phyloP scores from a whole-genome alignment of 1,140 invertebrate genomes.

The honey bee (Apis mellifera) region Amel_HAv3.1 CM009931.2:2090501-2091000 shows the following conservation, averaged over 20 bases:
- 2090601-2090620: background rate
- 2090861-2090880: background rate
- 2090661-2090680: background rate
- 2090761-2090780: background rate
- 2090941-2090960: conserved; percentile 90
- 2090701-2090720: background rate
- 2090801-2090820: background rate
- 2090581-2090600: background rate
- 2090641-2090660: background rate
- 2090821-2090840: background rate
- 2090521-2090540: conserved; percentile 11
- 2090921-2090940: conserved; percentile 88
- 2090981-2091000: conserved; percentile 55
- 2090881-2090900: conserved; percentile 74
- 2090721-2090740: background rate
- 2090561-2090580: background rate
- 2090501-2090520: background rate
- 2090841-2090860: background rate
- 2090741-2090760: background rate
- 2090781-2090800: background rate
- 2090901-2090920: conserved; percentile 88
- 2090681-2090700: background rate
- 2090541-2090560: background rate
- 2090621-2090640: background rate
- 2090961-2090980: conserved; percentile 82